These are phyloP conservation scores for Zeugodacus cucurbitae DNA, from an alignment of 1,140 invertebrate species.

Conservation along the genomic window DNA sequence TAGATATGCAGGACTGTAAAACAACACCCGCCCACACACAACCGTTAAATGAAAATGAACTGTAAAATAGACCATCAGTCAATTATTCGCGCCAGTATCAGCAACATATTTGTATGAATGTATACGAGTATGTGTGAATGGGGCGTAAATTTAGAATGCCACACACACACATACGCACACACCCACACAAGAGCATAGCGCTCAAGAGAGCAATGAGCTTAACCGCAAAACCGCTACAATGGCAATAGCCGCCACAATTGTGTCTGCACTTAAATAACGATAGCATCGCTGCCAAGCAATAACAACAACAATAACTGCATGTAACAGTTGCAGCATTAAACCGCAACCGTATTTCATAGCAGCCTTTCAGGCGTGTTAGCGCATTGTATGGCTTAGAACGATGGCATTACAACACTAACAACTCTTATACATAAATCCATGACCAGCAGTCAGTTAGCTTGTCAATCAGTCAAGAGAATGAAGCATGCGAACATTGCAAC, in stretches of 20 bases:
- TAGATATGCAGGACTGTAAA: not conserved
- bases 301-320: not conserved
- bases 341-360: not conserved
- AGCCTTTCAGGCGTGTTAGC: not conserved
- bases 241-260: not conserved
- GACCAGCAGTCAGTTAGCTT: not conserved
- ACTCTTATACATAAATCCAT: not conserved
- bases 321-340: not conserved
- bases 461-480: not conserved
- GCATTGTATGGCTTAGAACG: not conserved
- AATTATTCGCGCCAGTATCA: not conserved
- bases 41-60: not conserved
- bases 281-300: not conserved
- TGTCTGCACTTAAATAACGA: conserved; percentile 14
- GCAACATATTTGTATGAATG: not conserved
- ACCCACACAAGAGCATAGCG: not conserved
- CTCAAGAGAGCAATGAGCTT: not conserved
- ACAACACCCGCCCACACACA: not conserved
- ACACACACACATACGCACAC: not conserved
- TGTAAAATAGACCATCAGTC: conserved; percentile 15
- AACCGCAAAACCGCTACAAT: conserved; percentile 13
- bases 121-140: not conserved
- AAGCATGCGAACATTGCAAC: not conserved
- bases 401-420: not conserved
- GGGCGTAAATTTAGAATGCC: not conserved